A percentile compares a stretch with the other conserved stretches of the same genome.
These are phyloP conservation scores for Xestoiulus laeticollis DNA, from an alignment of 2,888 invertebrate species.

Conservation along the genomic window DNA sequence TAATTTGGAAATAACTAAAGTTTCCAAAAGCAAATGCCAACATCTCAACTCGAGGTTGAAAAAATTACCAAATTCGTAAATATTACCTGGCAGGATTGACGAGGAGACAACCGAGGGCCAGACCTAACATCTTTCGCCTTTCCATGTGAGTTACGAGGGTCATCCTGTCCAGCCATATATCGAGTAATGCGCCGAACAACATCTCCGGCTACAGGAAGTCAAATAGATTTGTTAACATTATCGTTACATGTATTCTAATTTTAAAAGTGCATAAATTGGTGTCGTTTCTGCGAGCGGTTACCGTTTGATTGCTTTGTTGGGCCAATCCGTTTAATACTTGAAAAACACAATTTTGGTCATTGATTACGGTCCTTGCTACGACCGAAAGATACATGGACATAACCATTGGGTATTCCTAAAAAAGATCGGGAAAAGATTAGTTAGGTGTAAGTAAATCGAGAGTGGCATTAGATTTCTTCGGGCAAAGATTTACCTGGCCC, in stretches of 20 bases:
- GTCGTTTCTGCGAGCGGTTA: too few relatives aligned
- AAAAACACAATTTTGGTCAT: slow-evolving; percentile 63
- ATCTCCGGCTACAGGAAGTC: slow-evolving; percentile 58
- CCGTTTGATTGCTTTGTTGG: slow-evolving; percentile 60
- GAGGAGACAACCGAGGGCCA: slow-evolving; percentile 67
- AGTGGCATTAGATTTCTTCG: background rate
- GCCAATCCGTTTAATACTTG: slow-evolving; percentile 61
- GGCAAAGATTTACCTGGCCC: slow-evolving; percentile 60
- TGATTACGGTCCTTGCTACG: slow-evolving; percentile 76
- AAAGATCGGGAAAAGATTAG: slow-evolving; percentile 55
- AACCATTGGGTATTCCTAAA: slow-evolving; percentile 77
- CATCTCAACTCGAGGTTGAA: slow-evolving; percentile 58
- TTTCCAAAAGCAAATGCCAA: slow-evolving; percentile 71
- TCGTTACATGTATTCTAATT: background rate
- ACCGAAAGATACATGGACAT: slow-evolving; percentile 81
- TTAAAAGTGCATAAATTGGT: too few relatives aligned
- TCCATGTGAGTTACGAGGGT: slow-evolving; percentile 80
- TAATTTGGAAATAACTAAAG: too few relatives aligned
- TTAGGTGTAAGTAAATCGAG: slow-evolving; percentile 66
- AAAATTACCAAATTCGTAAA: background rate
- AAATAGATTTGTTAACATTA: background rate
- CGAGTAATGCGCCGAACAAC: slow-evolving; percentile 65
- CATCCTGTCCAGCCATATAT: slow-evolving; percentile 83
- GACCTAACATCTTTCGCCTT: slow-evolving; percentile 82
- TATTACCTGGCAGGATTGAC: slow-evolving; percentile 62